A percentile compares a stretch with the other conserved stretches of the same genome.
These are phyloP conservation scores for Campylomormyrus tamandua DNA, from an alignment of 2,113 vertebrate species.

Conservation along the genomic window DNA sequence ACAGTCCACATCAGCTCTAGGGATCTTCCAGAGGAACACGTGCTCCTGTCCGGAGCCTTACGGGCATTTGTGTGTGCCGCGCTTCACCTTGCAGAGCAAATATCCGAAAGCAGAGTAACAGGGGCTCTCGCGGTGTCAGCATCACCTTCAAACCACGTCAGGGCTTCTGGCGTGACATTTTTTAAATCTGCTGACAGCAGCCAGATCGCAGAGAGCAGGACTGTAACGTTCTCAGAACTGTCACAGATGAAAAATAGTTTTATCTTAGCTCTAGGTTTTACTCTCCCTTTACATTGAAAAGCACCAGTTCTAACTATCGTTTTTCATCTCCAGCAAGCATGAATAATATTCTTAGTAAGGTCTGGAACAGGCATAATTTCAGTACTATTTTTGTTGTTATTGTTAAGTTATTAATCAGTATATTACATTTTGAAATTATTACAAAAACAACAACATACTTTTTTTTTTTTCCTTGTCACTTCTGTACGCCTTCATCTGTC, in stretches of 20 bases:
- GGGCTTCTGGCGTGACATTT: background rate
- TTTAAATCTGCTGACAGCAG: conserved; percentile 25
- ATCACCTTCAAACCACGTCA: conserved; percentile 16
- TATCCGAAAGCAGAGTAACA: background rate
- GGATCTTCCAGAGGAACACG: background rate
- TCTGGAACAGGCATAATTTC: background rate
- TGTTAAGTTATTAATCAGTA: background rate
- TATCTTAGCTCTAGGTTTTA: background rate
- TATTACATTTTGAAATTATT: background rate
- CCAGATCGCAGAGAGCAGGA: background rate
- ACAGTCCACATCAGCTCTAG: background rate
- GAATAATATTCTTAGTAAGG: background rate
- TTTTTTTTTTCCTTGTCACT: background rate
- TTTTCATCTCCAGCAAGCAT: background rate
- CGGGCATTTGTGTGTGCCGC: conserved; percentile 20
- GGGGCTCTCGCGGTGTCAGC: conserved; percentile 31
- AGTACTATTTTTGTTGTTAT: background rate
- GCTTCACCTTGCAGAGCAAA: background rate
- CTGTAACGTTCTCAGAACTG: background rate
- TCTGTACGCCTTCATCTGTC: background rate
- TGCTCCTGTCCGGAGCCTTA: background rate
- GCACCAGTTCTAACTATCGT: background rate
- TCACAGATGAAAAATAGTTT: background rate
- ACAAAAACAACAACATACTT: background rate
- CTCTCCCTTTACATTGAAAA: background rate